phyloP scores from a whole-genome alignment of 2,888 invertebrate species.

The Pseudococcus jackbeardsleyi region DNA sequence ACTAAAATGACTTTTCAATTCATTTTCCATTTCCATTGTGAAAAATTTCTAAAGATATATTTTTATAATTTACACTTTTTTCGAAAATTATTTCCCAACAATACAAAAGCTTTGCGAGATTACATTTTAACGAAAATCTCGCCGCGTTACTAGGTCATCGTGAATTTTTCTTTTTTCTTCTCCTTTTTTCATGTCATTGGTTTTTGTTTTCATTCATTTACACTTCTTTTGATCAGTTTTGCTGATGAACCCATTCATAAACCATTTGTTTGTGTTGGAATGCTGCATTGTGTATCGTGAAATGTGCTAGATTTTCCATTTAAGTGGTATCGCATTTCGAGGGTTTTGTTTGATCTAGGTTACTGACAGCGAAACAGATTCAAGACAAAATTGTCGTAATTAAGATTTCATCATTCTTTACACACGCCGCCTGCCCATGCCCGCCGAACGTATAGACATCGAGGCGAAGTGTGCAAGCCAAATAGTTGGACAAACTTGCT shows the following conservation, averaged over 20 bases:
- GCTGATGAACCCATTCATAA: constrained; percentile 4
- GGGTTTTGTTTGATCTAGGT: not conserved
- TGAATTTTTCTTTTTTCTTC: constrained; percentile 21
- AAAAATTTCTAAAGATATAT: not conserved
- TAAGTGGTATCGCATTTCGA: not conserved
- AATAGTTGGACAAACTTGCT: not conserved
- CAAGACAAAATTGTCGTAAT: not conserved
- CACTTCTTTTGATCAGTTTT: constrained; percentile 17
- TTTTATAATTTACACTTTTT: constrained; percentile 27
- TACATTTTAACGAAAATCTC: constrained; percentile 19
- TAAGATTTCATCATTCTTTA: not conserved
- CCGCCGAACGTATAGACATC: not conserved
- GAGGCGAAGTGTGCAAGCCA: not conserved
- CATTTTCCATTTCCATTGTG: not conserved
- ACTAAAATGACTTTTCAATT: constrained; percentile 23
- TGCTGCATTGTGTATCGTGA: not conserved
- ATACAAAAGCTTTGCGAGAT: constrained; percentile 37
- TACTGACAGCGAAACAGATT: not conserved
- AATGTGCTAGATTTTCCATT: constrained; percentile 1
- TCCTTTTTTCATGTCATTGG: not conserved
- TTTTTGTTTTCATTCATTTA: constrained; percentile 1
- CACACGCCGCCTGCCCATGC: not conserved
- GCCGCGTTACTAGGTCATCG: constrained; percentile 22
- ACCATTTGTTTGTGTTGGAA: not conserved
- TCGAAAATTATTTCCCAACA: not conserved